phyloP scores from a whole-genome alignment of 92 coral and sea anemone genomes.

The Phymanthus crucifer region DNA sequence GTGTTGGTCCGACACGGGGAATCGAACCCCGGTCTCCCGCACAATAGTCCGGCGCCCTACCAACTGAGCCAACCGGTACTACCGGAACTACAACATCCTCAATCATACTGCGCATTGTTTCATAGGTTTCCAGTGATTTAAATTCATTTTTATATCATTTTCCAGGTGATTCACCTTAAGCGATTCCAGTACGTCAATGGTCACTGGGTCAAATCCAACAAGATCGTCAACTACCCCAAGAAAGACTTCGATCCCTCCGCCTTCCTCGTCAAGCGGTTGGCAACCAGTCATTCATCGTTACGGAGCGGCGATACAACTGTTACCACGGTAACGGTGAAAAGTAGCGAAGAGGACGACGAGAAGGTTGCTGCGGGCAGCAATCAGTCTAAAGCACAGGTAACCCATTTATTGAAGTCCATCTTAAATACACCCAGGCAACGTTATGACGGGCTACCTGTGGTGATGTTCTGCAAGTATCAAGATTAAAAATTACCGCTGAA shows the following conservation, averaged over 20 bases:
- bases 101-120: too few species aligned
- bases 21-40: too few species aligned
- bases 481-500: too few species aligned
- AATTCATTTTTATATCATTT: background rate
- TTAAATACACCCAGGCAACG: too few species aligned
- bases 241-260: constrained; percentile 93
- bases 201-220: constrained; percentile 98
- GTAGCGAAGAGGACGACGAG: constrained; percentile 53
- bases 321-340: constrained; percentile 76
- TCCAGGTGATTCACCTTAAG: constrained; percentile 87
- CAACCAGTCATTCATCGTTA: constrained; percentile 35
- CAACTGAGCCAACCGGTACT: too few species aligned
- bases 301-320: constrained; percentile 43
- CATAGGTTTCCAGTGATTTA: too few species aligned
- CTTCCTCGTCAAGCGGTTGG: constrained; percentile 75
- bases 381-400: constrained; percentile 47
- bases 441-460: background rate
- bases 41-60: too few species aligned
- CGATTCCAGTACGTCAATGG: constrained; percentile 95
- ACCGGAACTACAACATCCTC: too few species aligned
- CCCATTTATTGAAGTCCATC: too few species aligned
- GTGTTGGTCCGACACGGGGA: too few species aligned
- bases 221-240: constrained; percentile 92
- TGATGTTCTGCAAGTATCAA: too few species aligned
- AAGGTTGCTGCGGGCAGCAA: constrained; percentile 40